Conservation (phyloP, 2,888 invertebrate genomes). For the Stenurella melanura region DNA sequence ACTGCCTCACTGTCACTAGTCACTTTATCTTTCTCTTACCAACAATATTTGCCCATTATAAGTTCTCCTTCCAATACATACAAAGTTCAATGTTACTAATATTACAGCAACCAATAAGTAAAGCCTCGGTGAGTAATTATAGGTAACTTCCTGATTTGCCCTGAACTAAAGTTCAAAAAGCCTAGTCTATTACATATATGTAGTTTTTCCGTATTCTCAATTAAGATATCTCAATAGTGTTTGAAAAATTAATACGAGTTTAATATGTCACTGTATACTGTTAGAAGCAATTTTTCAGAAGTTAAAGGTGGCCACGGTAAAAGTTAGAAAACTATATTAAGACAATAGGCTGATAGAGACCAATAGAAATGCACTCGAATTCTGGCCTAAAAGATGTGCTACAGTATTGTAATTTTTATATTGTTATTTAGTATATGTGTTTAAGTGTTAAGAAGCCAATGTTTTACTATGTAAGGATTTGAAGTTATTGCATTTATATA, state of each 20-base stretch:
- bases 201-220: neutral
- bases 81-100: no score
- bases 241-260: neutral
- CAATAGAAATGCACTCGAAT: conserved; percentile 43
- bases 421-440: conserved; percentile 41
- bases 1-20: no score
- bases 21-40: no score
- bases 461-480: conserved; percentile 27
- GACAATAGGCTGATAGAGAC: conserved; percentile 41
- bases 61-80: no score
- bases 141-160: neutral
- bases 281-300: neutral
- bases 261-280: neutral
- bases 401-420: conserved; percentile 44
- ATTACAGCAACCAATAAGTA: no score
- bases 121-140: neutral
- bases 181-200: neutral
- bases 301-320: neutral
- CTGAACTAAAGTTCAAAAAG: neutral
- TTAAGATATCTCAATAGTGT: neutral
- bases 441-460: conserved; percentile 32
- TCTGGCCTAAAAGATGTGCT: conserved; percentile 47
- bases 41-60: no score
- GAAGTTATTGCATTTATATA: conserved; percentile 42
- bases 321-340: conserved; percentile 13